Base-by-base conservation (phyloP, 2,113 vertebrate genomes). In the Lasiurus cinereus region DNA sequence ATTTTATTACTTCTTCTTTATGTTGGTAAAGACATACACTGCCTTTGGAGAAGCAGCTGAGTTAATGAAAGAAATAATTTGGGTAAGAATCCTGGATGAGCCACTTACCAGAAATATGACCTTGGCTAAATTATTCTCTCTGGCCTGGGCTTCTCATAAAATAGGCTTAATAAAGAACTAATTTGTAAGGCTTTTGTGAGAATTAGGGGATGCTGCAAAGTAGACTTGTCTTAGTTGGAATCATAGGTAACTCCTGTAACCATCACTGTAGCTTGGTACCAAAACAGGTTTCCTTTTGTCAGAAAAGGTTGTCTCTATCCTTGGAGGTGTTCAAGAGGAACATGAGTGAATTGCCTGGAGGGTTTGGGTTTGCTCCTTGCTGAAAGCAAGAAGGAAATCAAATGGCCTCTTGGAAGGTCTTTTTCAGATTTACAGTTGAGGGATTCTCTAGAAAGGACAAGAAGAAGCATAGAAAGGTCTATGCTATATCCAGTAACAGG, bases 111-210 rank as follows among this genome's bases (percentile, higher is more conserved):
- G 19, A 70, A 93, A 9, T 54, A 22, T 72, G 74, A 93, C 83
- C 59, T 94, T 93, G 56, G 36, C 46, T 86, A 96, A 94, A 91
- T 94, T 52, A 83, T 18, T 90, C 29, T 85, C 19, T 94, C 59
- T 86, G 86, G 13, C 73, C 64, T 94, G 0, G 8, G 12, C 76
- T 77, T 94, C 78, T 56, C 76, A 36, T 93, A 94, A 79, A 96
- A 91, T 78, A 92, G n/a, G 69, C 56, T 24, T 62, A 72, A 36
- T 76, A 77, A 87, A 54, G 56, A 74, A 66, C 27, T 56, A 78
- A 33, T 29, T 73, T 52, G 12, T 62, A 85, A 91, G 36, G 6
- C 21, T 82, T 92, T 48, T 83, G 12, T 88, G 74, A 94, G 70
- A 92, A 87, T 82, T 85, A 33, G 24, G 74, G 73, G 36, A 70